Evolutionary conservation across 1,140 invertebrate species (phyloP).

Genomic region (Drosophila mojavensis): DNA sequence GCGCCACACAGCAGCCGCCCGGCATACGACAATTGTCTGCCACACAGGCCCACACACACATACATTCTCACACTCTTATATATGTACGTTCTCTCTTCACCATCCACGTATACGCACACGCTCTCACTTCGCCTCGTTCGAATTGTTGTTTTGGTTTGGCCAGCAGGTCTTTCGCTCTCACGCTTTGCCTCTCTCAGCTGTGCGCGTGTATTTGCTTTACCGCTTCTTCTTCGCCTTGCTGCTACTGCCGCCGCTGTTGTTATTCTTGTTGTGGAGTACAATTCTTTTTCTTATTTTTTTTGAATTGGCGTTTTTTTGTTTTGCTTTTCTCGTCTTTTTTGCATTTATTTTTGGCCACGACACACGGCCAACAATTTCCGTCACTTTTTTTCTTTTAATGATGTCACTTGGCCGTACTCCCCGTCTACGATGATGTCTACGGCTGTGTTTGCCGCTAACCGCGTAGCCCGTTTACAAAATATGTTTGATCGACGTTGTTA

Average conservation of each 20-base stretch:
- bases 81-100: background rate
- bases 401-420: constrained; percentile 47
- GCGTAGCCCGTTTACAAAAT: background rate
- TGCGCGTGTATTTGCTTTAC: constrained; percentile 37
- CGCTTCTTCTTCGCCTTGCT: constrained; percentile 31
- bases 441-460: constrained; percentile 3
- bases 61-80: background rate
- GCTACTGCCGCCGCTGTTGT: constrained; percentile 9
- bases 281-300: constrained; percentile 43
- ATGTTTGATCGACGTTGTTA: constrained; percentile 25
- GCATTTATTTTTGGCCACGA: constrained; percentile 64
- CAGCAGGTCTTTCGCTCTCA: background rate
- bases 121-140: constrained; percentile 22
- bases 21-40: constrained; percentile 9
- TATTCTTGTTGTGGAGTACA: constrained; percentile 34
- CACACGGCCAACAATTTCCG: constrained; percentile 54
- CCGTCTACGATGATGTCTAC: constrained; percentile 1
- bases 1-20: constrained; percentile 52
- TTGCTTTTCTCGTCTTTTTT: constrained; percentile 42
- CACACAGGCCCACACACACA: background rate
- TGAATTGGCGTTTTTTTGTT: constrained; percentile 38
- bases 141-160: constrained; percentile 34
- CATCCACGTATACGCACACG: background rate
- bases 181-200: constrained; percentile 8
- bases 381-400: constrained; percentile 54